Percentiles rank a stretch among this genome's conserved stretches.
Evolutionary conservation across 2,888 invertebrate genomes (phyloP).

Genomic region (Neoscelio sp.): DNA sequence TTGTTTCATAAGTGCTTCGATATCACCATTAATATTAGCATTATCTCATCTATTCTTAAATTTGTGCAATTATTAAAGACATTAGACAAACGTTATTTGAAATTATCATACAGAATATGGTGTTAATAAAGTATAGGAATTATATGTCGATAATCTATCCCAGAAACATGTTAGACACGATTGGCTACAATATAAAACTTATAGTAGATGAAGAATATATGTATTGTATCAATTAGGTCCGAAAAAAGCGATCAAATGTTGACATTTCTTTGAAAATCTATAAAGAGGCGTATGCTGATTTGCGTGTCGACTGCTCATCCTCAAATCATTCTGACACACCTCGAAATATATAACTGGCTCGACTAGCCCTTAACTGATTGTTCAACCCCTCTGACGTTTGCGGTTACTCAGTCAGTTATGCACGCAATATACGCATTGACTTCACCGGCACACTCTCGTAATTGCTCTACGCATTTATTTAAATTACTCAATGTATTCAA

Average conservation of each 20-base stretch:
- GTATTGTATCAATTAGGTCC: no score
- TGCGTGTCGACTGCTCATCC: conserved; percentile 76
- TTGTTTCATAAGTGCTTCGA: conserved; percentile 20
- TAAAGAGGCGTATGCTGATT: conserved; percentile 52
- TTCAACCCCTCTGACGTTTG: conserved; percentile 73
- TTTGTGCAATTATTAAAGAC: conserved; percentile 6
- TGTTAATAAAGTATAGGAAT: no score
- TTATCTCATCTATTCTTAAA: conserved; percentile 13
- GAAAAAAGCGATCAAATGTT: neutral
- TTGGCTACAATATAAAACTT: no score
- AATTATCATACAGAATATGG: neutral
- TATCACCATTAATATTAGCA: conserved; percentile 11
- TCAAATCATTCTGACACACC: conserved; percentile 67
- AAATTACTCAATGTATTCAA: conserved; percentile 75
- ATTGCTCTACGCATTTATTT: conserved; percentile 73
- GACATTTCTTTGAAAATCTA: conserved; percentile 5
- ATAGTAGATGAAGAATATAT: no score
- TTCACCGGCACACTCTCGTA: conserved; percentile 70
- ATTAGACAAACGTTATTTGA: no score
- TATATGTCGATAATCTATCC: no score
- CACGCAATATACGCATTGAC: conserved; percentile 81
- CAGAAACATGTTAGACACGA: no score
- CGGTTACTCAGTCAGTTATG: conserved; percentile 80
- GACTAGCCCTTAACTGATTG: conserved; percentile 74
- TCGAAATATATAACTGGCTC: conserved; percentile 66